Percentiles rank a stretch among this genome's conserved stretches.
Conservation (phyloP, 2,113 vertebrate genomes). For the Syrmaticus mikado region DNA sequence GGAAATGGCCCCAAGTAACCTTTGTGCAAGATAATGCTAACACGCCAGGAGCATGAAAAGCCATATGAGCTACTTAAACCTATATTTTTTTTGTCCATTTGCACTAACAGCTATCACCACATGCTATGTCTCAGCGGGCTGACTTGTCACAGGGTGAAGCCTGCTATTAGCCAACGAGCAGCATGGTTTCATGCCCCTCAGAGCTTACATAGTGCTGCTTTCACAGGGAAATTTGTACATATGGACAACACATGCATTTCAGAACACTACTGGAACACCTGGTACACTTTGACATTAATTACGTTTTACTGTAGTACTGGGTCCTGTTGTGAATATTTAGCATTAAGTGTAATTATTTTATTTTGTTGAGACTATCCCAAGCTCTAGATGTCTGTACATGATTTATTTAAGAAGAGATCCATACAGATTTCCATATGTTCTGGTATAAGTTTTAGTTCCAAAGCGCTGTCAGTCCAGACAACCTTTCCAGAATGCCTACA, state of each 20-base stretch:
- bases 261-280: background rate
- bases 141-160: constrained; percentile 35
- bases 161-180: constrained; percentile 47
- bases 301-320: background rate
- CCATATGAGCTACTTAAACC: constrained; percentile 42
- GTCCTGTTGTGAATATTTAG: background rate
- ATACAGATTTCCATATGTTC: background rate
- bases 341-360: background rate
- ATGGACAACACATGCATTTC: background rate
- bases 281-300: background rate
- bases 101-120: background rate
- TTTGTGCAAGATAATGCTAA: constrained; percentile 3
- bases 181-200: background rate
- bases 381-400: background rate
- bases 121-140: background rate
- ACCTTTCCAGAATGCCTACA: background rate
- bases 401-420: background rate
- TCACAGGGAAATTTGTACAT: background rate
- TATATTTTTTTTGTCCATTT: constrained; percentile 49
- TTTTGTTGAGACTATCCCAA: background rate
- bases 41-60: background rate
- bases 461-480: background rate
- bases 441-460: background rate
- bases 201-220: background rate
- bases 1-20: constrained; percentile 5